Evolutionary conservation across 2,888 invertebrate genomes (phyloP), one percentile per base, ranked within the genome.

Genomic region (Cybosia mesomella): DNA sequence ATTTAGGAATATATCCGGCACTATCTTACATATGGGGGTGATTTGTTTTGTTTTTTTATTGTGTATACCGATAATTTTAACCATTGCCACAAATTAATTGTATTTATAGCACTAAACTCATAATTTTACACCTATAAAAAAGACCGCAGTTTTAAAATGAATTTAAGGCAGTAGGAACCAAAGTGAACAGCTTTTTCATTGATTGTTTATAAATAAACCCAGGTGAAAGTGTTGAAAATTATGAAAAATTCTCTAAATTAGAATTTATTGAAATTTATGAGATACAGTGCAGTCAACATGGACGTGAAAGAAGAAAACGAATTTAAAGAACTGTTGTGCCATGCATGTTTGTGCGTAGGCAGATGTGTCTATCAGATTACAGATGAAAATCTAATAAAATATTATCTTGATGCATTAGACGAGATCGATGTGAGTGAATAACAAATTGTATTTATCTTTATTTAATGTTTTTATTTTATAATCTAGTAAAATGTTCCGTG

Each of bases 331-430:
- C 57, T 89, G 39, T 75, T 94, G 5, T 94, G 94, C 72, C 89
- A 87, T 80, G 86, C 90, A 3, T 94, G 94, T 75, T 77, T 94
- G 7, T 91, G 92, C 71, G 87, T 92, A 10, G 92, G 88, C 1
- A 84, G 89, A 32, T 79, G 83, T 1, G 76, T 92, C 0, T 81
- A 85, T 11, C 77, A 83, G 32, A 75, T 94, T 22, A 85, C 77
- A 0, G 83, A 92, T 49, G 84, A 84, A n/a, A 89, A 84, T 77
- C 54, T 87, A 1, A 87, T 84, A 64, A 84, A 83, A 58, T 94
- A 86, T 77, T 94, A 92, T 71, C 62, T 89, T 39, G 81, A 89
- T 39, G 81, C 84, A 0, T 68, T 94, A 8, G 87, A 84, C 22
- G 93, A 94, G 82, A 88, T 94, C 66, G 90, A 90, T 53, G 93